Percentiles rank a stretch among this genome's conserved stretches.
Evolutionary conservation across 2,797 vertebrate genomes (phyloP).

Genomic region (Steatocranus sp.): DNA sequence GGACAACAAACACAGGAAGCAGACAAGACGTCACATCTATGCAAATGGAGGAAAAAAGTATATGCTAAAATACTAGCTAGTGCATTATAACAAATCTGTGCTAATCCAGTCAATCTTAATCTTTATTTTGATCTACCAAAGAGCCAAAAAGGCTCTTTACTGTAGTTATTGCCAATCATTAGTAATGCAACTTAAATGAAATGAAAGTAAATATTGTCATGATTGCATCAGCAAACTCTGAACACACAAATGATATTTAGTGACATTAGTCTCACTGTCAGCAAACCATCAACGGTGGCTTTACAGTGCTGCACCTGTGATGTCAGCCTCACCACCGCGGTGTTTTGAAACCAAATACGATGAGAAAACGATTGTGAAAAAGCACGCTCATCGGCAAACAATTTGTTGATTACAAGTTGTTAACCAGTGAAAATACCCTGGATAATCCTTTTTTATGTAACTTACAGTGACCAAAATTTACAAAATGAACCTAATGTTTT

Average conservation of each 20-base stretch:
- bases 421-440: background rate
- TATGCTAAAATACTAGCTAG: background rate
- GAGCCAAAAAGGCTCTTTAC: accelerated
- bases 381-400: background rate
- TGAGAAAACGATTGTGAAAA: background rate
- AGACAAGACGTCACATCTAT: background rate
- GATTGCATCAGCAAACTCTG: background rate
- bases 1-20: background rate
- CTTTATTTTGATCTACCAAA: background rate
- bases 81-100: background rate
- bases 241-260: background rate
- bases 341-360: background rate
- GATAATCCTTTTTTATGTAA: background rate
- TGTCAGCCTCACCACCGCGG: background rate
- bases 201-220: accelerated
- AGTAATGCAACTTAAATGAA: background rate
- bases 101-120: background rate
- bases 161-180: background rate
- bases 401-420: background rate
- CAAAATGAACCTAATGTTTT: background rate
- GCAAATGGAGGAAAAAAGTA: accelerated
- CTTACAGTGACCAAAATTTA: background rate
- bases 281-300: background rate
- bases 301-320: background rate
- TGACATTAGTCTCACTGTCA: background rate